Evolutionary conservation across 1,140 invertebrate genomes (phyloP), one percentile per base, ranked within the genome.

Genomic region (Drosophila seguyi): DNA sequence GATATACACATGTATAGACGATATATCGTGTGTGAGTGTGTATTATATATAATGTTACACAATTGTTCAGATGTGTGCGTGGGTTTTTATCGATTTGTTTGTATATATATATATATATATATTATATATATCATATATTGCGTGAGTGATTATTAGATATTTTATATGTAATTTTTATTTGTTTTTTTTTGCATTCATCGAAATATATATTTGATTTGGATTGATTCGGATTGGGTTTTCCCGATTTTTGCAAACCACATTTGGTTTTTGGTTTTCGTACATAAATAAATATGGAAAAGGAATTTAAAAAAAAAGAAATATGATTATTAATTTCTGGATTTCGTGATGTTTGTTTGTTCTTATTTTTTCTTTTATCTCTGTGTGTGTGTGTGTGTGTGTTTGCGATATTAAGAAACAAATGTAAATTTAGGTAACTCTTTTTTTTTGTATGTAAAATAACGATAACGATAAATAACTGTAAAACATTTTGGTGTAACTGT

Each of bases 271-370:
- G 83, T 92, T 86, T 92, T 91, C 88, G 86, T 92, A 90, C 78
- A 90, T 76, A 91, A 92, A 92, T 91, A 92, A 92, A 82, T 92
- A 91, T 92, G 91, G 91, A 92, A 92, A 92, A 92, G 85, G 91
- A 90, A 92, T 92, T 91, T 75, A 91, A 92, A 86, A 53, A 86
- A 53, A 92, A 91, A 92, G 76, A 92, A 76, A 91, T 91, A 92
- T 91, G 86, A 91, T 92, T 92, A 92, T 91, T 92, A 91, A 90
- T 86, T 88, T 92, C 69, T 90, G 78, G 76, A 90, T 82, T 86
- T 91, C 50, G 75, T 80, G 77, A 75, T 63, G 44, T 50, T 86
- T 53, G 31, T 81, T 81, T 65, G 25, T 85, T 75, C 72, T 53
- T 61, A 58, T 56, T 63, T 61, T 62, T 36, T 58, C 68, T 44